Base-by-base conservation (phyloP, 2,888 invertebrate genomes). In the Lapara coniferarum region DNA sequence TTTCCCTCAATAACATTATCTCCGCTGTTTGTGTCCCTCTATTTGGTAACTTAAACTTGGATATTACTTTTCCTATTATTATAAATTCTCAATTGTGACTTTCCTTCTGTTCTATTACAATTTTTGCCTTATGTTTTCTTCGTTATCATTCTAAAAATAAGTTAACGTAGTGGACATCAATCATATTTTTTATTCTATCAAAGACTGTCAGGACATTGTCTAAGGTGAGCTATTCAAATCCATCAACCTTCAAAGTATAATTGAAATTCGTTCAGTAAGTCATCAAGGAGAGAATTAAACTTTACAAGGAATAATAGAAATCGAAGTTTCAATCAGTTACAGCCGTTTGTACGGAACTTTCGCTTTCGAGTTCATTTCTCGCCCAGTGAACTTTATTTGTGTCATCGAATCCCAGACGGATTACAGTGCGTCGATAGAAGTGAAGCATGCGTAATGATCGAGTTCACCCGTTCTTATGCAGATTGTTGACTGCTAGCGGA, bases 401-500 rank as follows among this genome's bases (percentile, higher is more conserved):
- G 63, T 63, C 63, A 63, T 63, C 63, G 19, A 49, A 49, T 63
- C 63, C 46, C 63, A 19, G 49, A 19, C 19, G 49, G 49, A 63
- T 63, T 63, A 63, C 46, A 63, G 63, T 19, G 12, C 16, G 63
- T 10, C 63, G 49, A 63, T 63, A 49, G 63, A 63, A 63, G 16
- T 63, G 49, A 63, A 63, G 49, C 63, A 49, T 63, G 63, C 63
- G 49, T 49, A 63, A 63, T 49, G 46, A 59, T 59, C 19, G 19
- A 25, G 30, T 63, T 49, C 57, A 46, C 63, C 63, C 46, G 16
- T 46, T 63, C 49, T 49, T 63, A 63, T 63, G 63, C 63, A 63
- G 49, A 63, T 56, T 49, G 63, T 63, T 63, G 63, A 49, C 63
- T 63, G 63, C 44, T 46, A 46, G 59, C 63, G 12, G 63, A 63